These are phyloP conservation scores for Athrips mouffetella DNA, from an alignment of 2,888 invertebrate genomes.

Conservation along the genomic window DNA sequence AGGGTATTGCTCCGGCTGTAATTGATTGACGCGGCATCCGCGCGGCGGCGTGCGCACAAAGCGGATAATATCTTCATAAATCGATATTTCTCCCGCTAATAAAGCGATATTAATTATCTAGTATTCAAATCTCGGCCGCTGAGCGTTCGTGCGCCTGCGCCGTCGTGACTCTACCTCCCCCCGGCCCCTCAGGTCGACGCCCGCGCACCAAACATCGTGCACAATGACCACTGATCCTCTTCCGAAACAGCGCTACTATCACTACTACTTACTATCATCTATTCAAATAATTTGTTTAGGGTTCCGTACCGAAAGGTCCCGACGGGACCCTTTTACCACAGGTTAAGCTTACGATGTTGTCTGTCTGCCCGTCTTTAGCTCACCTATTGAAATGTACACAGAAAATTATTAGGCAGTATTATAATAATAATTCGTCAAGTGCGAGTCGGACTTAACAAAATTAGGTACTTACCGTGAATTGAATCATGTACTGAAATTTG, in stretches of 20 bases:
- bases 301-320: too few relatives aligned
- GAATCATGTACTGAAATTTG: too few relatives aligned
- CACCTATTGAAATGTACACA: too few relatives aligned
- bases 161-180: conserved; percentile 38
- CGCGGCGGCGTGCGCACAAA: conserved; percentile 52
- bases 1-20: conserved; percentile 13
- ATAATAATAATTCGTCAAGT: too few relatives aligned
- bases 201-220: neutral
- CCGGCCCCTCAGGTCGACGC: conserved; percentile 25
- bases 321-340: too few relatives aligned
- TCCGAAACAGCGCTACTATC: neutral
- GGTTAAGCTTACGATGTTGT: too few relatives aligned
- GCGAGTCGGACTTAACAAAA: too few relatives aligned
- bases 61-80: conserved; percentile 69
- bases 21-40: conserved; percentile 26
- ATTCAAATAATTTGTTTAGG: too few relatives aligned
- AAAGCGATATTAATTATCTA: conserved; percentile 78
- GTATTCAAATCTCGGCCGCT: conserved; percentile 72
- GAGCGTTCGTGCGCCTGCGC: conserved; percentile 61
- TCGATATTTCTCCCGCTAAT: conserved; percentile 72
- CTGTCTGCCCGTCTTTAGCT: too few relatives aligned
- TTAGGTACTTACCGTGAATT: too few relatives aligned
- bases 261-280: neutral
- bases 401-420: too few relatives aligned
- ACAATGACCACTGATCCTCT: conserved; percentile 1